Conservation (phyloP, 1,140 invertebrate genomes). For the Pinna nobilis region DNA sequence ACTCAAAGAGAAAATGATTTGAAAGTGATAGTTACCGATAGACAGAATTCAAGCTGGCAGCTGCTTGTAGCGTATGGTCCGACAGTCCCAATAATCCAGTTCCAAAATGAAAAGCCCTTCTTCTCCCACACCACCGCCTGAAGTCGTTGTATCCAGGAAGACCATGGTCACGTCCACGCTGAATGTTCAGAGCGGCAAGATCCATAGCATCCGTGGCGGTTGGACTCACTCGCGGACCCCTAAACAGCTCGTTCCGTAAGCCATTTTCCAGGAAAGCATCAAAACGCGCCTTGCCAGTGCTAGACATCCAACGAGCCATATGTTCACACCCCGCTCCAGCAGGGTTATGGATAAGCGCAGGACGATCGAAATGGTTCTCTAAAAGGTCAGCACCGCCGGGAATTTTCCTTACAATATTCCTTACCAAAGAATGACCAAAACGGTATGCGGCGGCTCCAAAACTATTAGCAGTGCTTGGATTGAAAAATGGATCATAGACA, state of each 20-base stretch:
- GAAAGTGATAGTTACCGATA: slow-evolving; percentile 15
- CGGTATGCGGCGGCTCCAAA: slow-evolving; percentile 77
- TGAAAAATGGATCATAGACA: slow-evolving; percentile 84
- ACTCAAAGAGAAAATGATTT: too few relatives aligned
- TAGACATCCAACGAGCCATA: not conserved
- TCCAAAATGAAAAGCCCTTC: slow-evolving; percentile 77
- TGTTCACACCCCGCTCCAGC: not conserved
- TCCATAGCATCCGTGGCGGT: slow-evolving; percentile 32
- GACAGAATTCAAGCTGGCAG: not conserved
- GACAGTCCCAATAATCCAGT: slow-evolving; percentile 61
- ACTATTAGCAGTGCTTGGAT: slow-evolving; percentile 88
- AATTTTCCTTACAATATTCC: not conserved
- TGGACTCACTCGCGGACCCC: not conserved
- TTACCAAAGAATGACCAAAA: slow-evolving; percentile 74
- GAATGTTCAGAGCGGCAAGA: slow-evolving; percentile 79
- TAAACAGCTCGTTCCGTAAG: slow-evolving; percentile 24
- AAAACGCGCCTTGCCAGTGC: not conserved
- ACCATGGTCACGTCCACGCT: slow-evolving; percentile 89
- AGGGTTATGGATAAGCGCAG: not conserved
- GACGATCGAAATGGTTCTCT: slow-evolving; percentile 5
- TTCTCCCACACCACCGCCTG: slow-evolving; percentile 45
- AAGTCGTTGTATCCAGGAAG: slow-evolving; percentile 76
- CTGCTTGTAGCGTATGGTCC: slow-evolving; percentile 12
- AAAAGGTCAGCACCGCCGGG: not conserved
- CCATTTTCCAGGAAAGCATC: not conserved